Evolutionary conservation across 2,888 invertebrate species (phyloP), one percentile per base, ranked within the genome.

Genomic region (Chaetogeoica ovagalla): DNA sequence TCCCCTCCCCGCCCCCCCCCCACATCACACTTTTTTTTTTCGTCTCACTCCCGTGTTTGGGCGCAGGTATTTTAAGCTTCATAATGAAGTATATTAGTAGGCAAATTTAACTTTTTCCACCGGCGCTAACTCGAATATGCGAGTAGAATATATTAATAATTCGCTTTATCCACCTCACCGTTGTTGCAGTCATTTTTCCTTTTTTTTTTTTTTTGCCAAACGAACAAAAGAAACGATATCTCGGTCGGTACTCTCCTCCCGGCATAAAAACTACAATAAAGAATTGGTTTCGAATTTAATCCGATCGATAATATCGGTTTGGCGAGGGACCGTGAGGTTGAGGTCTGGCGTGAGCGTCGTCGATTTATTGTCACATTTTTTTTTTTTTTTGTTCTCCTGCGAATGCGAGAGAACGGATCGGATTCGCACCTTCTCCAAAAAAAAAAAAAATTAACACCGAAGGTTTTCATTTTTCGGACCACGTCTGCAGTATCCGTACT

Each of bases 121-220:
- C 2, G 17, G 9, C 37, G 30, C 55, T 21, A 13, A 39, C 39
- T 23, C 21, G 21, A 55, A 68, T n/a, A n/a, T 43, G 75, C 11
- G 66, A 66, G 43, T n/a, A 30, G 75, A 76, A 76, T 30, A 76
- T 76, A 39, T 55, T 55, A 68, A 59, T 69, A 59, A 74, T 66
- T 60, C n/a, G 48, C 48, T 59, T 59, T 63, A 19, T 13, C 5
- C n/a, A 15, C 8, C n/a, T n/a, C 52, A 23, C 7, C 15, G 21
- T 21, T 1, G 21, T 43, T 11, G 13, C 19, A 59, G 13, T 15
- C 48, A 13, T 52, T 37, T 52, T 52, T 63, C 37, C n/a, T n/a
- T 48, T 15, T 30, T 30, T 30, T 30, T 48, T 15, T 48, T 15
- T 30, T 30, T 30, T 30, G 30, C 8, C 9, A n/a, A 52, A 48